Conservation (phyloP, 2,113 vertebrate genomes). For the Crocuta crocuta region DNA sequence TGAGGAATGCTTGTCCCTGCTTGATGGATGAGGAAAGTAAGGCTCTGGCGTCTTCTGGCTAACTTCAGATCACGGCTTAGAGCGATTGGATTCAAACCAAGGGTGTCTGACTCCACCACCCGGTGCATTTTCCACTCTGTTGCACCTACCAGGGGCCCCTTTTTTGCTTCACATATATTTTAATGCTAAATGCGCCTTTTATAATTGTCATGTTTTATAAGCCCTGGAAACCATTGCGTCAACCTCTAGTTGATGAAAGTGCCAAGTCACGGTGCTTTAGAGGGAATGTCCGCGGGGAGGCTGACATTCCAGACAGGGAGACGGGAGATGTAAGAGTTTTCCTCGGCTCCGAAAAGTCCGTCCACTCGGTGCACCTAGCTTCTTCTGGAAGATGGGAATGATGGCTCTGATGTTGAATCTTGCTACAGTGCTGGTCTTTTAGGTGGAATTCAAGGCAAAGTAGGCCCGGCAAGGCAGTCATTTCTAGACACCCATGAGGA, state of each 20-base stretch:
- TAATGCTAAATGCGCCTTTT: not conserved
- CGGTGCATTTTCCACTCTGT: not conserved
- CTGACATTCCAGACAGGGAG: rapidly evolving
- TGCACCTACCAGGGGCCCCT: not conserved
- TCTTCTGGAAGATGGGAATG: rapidly evolving
- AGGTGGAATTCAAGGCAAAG: not conserved
- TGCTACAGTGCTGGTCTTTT: rapidly evolving
- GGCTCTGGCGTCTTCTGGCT: not conserved
- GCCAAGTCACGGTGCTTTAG: not conserved
- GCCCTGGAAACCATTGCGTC: not conserved
- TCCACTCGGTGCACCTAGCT: rapidly evolving
- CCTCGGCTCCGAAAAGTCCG: rapidly evolving
- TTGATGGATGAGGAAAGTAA: not conserved
- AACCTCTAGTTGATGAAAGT: not conserved
- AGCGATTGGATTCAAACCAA: not conserved
- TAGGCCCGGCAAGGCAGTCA: not conserved
- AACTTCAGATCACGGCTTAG: not conserved
- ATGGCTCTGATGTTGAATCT: rapidly evolving
- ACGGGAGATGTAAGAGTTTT: rapidly evolving
- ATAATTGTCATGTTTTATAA: not conserved
- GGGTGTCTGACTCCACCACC: not conserved
- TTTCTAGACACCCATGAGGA: not conserved
- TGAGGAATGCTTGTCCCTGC: not conserved
- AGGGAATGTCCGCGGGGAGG: rapidly evolving
- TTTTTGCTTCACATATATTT: not conserved